Evolutionary conservation across 2,888 invertebrate genomes (phyloP).

Genomic region (Ectemnius cavifrons): DNA sequence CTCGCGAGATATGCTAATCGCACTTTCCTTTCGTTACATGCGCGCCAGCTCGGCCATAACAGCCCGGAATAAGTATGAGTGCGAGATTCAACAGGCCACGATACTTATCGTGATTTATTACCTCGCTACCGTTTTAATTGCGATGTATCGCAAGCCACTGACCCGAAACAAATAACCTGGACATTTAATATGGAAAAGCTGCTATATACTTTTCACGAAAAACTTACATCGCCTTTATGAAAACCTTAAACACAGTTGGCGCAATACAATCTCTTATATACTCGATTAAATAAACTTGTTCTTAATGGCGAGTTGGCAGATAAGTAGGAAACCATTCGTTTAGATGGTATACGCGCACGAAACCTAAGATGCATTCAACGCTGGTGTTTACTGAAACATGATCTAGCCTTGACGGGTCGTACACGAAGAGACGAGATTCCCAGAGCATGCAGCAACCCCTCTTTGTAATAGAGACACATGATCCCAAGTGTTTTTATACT

Average conservation of each 20-base stretch:
- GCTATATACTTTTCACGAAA: too few relatives aligned
- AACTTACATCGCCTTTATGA: too few relatives aligned
- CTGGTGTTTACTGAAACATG: too few relatives aligned
- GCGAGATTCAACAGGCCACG: conserved; percentile 33
- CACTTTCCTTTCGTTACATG: conserved; percentile 27
- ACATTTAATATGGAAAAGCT: too few relatives aligned
- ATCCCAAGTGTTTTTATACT: conserved; percentile 49
- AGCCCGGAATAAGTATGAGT: conserved; percentile 22
- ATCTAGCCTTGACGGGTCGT: conserved; percentile 5
- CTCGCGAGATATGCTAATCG: conserved; percentile 47
- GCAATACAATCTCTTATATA: too few relatives aligned
- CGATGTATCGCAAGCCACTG: background rate
- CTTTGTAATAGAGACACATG: conserved; percentile 29
- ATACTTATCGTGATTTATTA: conserved; percentile 45
- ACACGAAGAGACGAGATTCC: conserved; percentile 45
- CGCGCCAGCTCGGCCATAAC: conserved; percentile 14
- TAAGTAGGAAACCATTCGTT: too few relatives aligned
- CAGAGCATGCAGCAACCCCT: conserved; percentile 30
- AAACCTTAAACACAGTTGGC: too few relatives aligned
- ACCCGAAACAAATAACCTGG: too few relatives aligned
- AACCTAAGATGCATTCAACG: too few relatives aligned
- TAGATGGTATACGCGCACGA: too few relatives aligned
- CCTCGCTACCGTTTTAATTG: conserved; percentile 28
- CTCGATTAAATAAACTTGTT: background rate
- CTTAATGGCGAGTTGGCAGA: too few relatives aligned